phyloP scores from a whole-genome alignment of 2,888 invertebrate genomes.

The Metacarcinus magister region DNA sequence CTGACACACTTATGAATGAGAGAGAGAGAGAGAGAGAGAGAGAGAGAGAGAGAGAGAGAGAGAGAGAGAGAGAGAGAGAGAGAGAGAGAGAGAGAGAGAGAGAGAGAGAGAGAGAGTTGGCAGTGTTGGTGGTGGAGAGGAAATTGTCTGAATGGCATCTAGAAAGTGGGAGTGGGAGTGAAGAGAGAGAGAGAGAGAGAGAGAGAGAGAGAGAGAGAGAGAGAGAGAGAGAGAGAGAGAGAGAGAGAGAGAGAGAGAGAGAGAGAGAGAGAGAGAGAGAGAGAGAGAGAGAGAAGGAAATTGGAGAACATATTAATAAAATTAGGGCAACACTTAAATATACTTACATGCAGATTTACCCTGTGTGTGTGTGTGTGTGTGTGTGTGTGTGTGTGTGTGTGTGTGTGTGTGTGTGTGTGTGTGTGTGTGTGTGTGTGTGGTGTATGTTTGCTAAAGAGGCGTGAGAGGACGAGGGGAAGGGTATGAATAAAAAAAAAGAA shows the following conservation, averaged over 20 bases:
- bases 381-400: neutral
- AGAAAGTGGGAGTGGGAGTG: no score
- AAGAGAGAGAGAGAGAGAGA: no score
- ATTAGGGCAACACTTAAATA: neutral
- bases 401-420: constrained; percentile 59
- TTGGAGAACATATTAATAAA: neutral
- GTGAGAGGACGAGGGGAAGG: neutral
- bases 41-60: constrained; percentile 26
- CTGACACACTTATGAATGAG: neutral
- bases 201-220: no score
- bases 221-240: constrained; percentile 4
- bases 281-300: neutral
- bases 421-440: constrained; percentile 58
- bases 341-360: neutral
- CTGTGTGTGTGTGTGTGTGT: no score
- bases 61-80: constrained; percentile 27
- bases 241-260: constrained; percentile 26
- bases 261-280: neutral
- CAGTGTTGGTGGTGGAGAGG: no score
- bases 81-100: constrained; percentile 38
- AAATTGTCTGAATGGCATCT: no score
- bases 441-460: neutral
- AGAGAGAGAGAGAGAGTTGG: neutral
- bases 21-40: neutral
- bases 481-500: neutral